phyloP scores from a whole-genome alignment of 2,113 vertebrate genomes.

The Ochotona princeps region DNA sequence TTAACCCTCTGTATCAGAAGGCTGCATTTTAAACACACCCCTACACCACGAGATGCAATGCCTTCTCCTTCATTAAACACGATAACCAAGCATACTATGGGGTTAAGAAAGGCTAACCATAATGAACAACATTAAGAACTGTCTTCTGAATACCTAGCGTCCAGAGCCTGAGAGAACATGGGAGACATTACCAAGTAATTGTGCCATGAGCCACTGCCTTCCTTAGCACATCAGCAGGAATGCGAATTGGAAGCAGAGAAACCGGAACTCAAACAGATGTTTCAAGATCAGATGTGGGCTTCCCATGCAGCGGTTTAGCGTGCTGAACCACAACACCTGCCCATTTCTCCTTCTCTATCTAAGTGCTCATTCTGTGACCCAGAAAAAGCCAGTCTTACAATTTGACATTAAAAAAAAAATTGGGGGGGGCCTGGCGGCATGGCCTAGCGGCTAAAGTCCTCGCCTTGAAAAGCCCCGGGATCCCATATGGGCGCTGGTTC shows the following conservation, averaged over 20 bases:
- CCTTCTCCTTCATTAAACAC: neutral
- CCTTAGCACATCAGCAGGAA: too few species aligned
- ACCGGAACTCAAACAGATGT: too few species aligned
- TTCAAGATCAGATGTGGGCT: too few species aligned
- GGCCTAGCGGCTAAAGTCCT: too few species aligned
- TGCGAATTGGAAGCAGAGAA: too few species aligned
- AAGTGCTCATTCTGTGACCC: neutral
- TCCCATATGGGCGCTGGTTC: too few species aligned
- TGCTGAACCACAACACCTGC: too few species aligned
- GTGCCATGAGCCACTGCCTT: too few species aligned
- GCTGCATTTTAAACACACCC: neutral
- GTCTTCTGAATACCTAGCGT: neutral
- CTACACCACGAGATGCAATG: neutral
- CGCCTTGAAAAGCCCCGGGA: too few species aligned
- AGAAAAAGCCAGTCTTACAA: conserved; percentile 14
- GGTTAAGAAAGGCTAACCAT: neutral
- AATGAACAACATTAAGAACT: neutral
- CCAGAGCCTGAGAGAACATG: neutral
- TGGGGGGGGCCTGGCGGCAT: too few species aligned
- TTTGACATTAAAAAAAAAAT: neutral
- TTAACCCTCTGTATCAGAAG: neutral
- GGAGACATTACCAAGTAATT: too few species aligned
- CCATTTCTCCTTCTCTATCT: neutral
- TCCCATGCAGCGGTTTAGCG: too few species aligned
- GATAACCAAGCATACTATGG: neutral